A percentile compares a stretch with the other conserved stretches of the same genome.
Conservation (phyloP, 2,888 invertebrate species). For the Leucophenga montana region DNA sequence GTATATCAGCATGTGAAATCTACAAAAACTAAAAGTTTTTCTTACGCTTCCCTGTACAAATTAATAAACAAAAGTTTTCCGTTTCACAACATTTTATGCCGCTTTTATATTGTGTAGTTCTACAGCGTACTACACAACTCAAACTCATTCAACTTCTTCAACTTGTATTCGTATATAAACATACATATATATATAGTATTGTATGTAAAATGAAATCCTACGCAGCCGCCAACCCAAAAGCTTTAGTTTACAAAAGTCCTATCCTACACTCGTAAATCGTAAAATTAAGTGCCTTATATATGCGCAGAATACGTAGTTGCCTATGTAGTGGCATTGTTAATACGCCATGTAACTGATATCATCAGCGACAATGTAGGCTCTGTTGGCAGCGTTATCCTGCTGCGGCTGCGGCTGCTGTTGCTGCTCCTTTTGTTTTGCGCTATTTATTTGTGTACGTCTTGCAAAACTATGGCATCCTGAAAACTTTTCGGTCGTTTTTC, state of each 20-base stretch:
- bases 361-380: constrained; percentile 7
- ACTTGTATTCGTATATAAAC: too few relatives aligned
- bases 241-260: neutral
- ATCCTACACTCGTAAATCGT: constrained; percentile 14
- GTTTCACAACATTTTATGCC: constrained; percentile 38
- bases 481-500: constrained; percentile 12
- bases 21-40: constrained; percentile 20
- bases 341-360: constrained; percentile 25
- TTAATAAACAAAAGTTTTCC: constrained; percentile 60
- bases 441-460: constrained; percentile 1
- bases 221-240: neutral
- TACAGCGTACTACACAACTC: too few relatives aligned
- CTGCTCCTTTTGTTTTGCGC: neutral
- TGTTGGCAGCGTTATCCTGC: neutral
- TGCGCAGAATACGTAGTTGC: neutral
- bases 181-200: too few relatives aligned
- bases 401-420: neutral
- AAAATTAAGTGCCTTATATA: constrained; percentile 13
- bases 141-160: too few relatives aligned
- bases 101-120: constrained; percentile 12
- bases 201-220: neutral
- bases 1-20: constrained; percentile 18
- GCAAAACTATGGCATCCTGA: constrained; percentile 13
- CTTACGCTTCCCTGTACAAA: constrained; percentile 43
- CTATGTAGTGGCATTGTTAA: constrained; percentile 18